Evolutionary conservation across 2,888 invertebrate species (phyloP).

Genomic region (Encarsia formosa): DNA sequence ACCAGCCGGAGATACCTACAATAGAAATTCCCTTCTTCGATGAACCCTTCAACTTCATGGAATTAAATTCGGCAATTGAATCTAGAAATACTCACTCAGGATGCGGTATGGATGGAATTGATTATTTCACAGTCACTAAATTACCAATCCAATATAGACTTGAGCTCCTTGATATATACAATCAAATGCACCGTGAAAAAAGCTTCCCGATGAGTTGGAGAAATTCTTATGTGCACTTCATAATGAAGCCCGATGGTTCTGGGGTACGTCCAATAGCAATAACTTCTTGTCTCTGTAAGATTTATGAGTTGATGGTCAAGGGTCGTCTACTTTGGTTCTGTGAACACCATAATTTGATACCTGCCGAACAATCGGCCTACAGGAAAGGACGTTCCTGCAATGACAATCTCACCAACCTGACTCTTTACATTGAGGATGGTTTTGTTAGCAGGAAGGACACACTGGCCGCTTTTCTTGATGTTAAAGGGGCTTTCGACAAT

Average conservation of each 20-base stretch:
- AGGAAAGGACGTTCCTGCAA: neutral
- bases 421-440: slow-evolving; percentile 2
- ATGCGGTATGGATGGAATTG: too few species aligned
- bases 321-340: slow-evolving; percentile 10
- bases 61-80: neutral
- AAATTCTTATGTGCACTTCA: slow-evolving; percentile 4
- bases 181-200: neutral
- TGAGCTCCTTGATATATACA: slow-evolving; percentile 7
- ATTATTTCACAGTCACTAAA: slow-evolving; percentile 8
- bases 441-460: neutral
- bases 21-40: too few species aligned
- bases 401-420: slow-evolving; percentile 2
- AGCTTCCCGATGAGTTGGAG: slow-evolving; percentile 3
- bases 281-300: slow-evolving; percentile 6
- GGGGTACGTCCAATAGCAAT: slow-evolving; percentile 5
- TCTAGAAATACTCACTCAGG: neutral
- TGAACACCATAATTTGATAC: neutral
- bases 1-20: too few species aligned
- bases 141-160: neutral
- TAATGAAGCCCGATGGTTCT: slow-evolving; percentile 1
- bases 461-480: slow-evolving; percentile 1
- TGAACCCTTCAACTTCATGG: neutral
- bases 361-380: slow-evolving; percentile 3
- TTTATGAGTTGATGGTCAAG: slow-evolving; percentile 11
- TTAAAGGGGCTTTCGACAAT: slow-evolving; percentile 1